These are phyloP conservation scores for Candoia aspera DNA, from an alignment of 2,113 vertebrate genomes.

Conservation along the genomic window DNA sequence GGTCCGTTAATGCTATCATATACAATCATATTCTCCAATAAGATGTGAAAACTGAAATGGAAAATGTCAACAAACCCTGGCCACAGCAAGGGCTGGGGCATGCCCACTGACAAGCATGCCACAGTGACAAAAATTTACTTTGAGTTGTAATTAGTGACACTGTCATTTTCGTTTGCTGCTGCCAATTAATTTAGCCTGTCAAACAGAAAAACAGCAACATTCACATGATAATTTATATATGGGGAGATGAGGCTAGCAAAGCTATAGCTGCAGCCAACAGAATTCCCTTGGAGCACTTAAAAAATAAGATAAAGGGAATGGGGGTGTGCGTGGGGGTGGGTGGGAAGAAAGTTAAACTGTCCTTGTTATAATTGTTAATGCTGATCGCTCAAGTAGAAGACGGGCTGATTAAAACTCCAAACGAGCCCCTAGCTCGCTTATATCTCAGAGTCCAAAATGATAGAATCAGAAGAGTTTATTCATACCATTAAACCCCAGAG, in stretches of 20 bases:
- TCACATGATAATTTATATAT: slow-evolving; percentile 86
- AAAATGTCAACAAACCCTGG: slow-evolving; percentile 58
- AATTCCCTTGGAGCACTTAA: slow-evolving; percentile 66
- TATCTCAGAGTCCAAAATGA: slow-evolving; percentile 82
- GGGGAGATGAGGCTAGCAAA: slow-evolving; percentile 74
- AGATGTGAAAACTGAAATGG: slow-evolving; percentile 66
- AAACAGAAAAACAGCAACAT: slow-evolving; percentile 78
- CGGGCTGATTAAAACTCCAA: slow-evolving; percentile 84
- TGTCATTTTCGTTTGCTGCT: slow-evolving; percentile 85
- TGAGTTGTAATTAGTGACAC: slow-evolving; percentile 87
- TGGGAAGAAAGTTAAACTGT: slow-evolving; percentile 77
- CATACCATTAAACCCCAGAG: slow-evolving; percentile 90
- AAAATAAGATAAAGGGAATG: slow-evolving; percentile 30
- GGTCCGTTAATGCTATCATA: slow-evolving; percentile 36
- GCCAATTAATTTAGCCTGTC: slow-evolving; percentile 90
- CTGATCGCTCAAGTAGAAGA: slow-evolving; percentile 77
- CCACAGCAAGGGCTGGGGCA: slow-evolving; percentile 60
- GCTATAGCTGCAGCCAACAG: slow-evolving; percentile 56
- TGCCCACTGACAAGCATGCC: slow-evolving; percentile 70
- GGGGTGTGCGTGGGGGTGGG: neutral
- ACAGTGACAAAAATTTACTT: slow-evolving; percentile 80
- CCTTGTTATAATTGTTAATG: slow-evolving; percentile 81
- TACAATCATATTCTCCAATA: slow-evolving; percentile 51
- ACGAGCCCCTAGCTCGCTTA: slow-evolving; percentile 80
- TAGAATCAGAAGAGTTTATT: slow-evolving; percentile 87